Evolutionary conservation across 2,797 vertebrate genomes (phyloP), one percentile per base, ranked within the genome.

Genomic region (Hemitrygon akajei): DNA sequence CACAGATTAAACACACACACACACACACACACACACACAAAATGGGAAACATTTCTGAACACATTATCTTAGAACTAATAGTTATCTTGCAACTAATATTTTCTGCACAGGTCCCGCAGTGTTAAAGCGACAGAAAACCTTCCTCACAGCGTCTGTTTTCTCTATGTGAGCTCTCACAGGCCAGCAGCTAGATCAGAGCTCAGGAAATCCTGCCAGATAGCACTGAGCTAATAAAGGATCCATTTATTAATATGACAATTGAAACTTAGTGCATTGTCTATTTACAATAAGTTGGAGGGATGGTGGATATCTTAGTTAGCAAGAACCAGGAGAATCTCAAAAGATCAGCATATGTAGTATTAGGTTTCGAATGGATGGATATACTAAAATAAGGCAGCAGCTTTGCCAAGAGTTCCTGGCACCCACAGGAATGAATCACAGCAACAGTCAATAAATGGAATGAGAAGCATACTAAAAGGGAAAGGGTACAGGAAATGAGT

Each of bases 201-300:
- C 47, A 84, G 81, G 81, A 84, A 58, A 84, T 84, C 80, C 80
- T 82, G 80, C 80, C 40, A 58, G 47, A 84, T 25, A 84, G 20
- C 47, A 58, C 81, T 27, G 56, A 47, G 80, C 1, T 20, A 82
- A 82, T 47, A 82, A 82, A 25, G 47, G 10, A 30, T 84, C 81
- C 47, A 12, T 84, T 84, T 84, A 58, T 84, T 84, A 58, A 84
- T 58, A 84, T 47, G 47, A 58, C 47, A 84, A 84, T 58, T 84
- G 81, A 84, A 82, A 82, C 40, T 56, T 14, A 27, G 47, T 56
- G 25, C 81, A 84, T 27, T 84, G 25, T 10, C 47, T 27, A 84
- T 58, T 84, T 11, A 58, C 2, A 84, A 22, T 84, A 22, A 84
- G 25, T 84, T 84, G 27, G 47, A 84, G 56, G 47, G 22, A 56